These are phyloP conservation scores for Dipodomys ordii DNA, from an alignment of 2,113 vertebrate genomes.

Conservation along the genomic window DNA sequence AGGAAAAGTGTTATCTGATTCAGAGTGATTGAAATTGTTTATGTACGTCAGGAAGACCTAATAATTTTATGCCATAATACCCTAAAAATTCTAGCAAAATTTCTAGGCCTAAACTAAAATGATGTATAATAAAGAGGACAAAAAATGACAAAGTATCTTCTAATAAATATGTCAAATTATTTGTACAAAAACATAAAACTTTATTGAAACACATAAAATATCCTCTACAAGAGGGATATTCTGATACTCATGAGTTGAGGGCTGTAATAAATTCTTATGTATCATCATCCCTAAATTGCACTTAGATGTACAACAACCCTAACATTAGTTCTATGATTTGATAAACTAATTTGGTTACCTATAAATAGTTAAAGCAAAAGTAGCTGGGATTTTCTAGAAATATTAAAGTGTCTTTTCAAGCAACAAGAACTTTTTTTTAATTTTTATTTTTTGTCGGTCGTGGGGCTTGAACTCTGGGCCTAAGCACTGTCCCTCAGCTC, in stretches of 20 bases:
- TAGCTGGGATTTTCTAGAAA: not conserved
- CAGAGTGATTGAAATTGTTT: not conserved
- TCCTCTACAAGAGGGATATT: not conserved
- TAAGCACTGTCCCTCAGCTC: too few relatives aligned
- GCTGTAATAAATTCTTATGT: not conserved
- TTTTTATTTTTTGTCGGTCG: too few relatives aligned
- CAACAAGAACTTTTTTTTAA: not conserved
- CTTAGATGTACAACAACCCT: not conserved
- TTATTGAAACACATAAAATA: not conserved
- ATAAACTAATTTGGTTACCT: not conserved
- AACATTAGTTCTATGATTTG: not conserved
- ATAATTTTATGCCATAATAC: not conserved
- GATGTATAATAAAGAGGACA: not conserved
- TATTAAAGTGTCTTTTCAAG: not conserved
- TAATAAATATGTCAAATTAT: not conserved
- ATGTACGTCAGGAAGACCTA: too few relatives aligned
- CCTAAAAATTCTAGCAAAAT: conserved; percentile 6
- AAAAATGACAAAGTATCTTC: not conserved
- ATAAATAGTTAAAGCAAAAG: not conserved
- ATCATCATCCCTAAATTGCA: not conserved
- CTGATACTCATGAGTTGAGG: not conserved
- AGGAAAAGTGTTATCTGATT: not conserved
- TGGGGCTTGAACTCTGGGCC: too few relatives aligned
- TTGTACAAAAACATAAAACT: conserved; percentile 18
- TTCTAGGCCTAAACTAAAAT: not conserved